These are phyloP conservation scores for Bombus huntii DNA, from an alignment of 1,140 invertebrate species.

Conservation along the genomic window DNA sequence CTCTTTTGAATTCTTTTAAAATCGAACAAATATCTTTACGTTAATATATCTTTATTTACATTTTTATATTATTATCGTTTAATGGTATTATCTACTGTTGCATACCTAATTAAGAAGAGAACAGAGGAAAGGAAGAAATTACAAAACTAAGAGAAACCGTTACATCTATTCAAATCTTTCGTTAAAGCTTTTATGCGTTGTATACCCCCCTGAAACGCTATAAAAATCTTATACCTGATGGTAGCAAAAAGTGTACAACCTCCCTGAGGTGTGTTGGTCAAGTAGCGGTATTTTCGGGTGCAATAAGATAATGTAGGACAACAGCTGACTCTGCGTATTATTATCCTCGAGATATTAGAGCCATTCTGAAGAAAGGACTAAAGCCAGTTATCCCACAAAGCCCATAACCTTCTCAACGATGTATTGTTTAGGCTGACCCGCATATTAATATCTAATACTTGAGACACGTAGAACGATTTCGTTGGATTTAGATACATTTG, in stretches of 20 bases:
- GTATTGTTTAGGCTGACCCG: too few species aligned
- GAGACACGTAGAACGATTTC: background rate
- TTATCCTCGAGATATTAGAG: background rate
- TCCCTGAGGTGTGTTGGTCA: constrained; percentile 8
- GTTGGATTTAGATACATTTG: rapidly evolving
- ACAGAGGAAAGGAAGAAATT: background rate
- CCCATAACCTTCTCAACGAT: rapidly evolving
- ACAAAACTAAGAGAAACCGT: background rate
- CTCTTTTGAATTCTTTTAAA: too few species aligned
- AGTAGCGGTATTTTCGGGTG: background rate
- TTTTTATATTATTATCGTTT: too few species aligned
- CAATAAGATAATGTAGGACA: constrained; percentile 14
- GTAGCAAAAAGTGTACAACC: constrained; percentile 4
- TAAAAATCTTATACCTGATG: constrained; percentile 22
- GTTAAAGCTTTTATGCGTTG: background rate
- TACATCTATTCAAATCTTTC: background rate
- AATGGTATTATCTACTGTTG: too few species aligned
- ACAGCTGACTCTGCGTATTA: constrained; percentile 10
- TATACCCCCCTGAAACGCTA: background rate
- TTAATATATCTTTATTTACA: too few species aligned
- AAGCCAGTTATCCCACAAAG: too few species aligned
- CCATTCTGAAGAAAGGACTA: background rate
- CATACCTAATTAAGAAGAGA: rapidly evolving
- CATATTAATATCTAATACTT: constrained; percentile 47
- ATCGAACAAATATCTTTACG: too few species aligned